Evolutionary conservation across 2,888 invertebrate species (phyloP).

Genomic region (Petrolisthes cinctipes): DNA sequence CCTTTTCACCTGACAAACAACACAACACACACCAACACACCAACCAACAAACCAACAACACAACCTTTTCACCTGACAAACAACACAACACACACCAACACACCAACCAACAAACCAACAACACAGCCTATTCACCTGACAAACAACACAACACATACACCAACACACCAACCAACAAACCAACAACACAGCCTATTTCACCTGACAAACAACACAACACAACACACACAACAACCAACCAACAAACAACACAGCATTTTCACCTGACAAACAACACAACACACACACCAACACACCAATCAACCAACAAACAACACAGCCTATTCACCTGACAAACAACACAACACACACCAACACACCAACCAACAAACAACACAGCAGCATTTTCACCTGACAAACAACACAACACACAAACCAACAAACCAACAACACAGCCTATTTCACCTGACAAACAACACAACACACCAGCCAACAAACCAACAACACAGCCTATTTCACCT

Average conservation of each 20-base stretch:
- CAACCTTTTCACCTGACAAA: too few species aligned
- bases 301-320: not conserved
- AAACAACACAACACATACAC: too few species aligned
- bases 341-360: not conserved
- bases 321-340: not conserved
- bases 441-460: too few species aligned
- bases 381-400: slow-evolving; percentile 24
- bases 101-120: not conserved
- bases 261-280: too few species aligned
- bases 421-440: too few species aligned
- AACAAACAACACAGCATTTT: not conserved
- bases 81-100: too few species aligned
- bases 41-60: too few species aligned
- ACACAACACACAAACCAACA: too few species aligned
- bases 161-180: not conserved
- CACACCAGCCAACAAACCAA: not conserved
- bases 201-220: not conserved
- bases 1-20: not conserved
- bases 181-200: not conserved
- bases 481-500: too few species aligned
- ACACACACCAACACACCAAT: too few species aligned
- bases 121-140: too few species aligned
- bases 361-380: not conserved
- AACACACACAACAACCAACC: not conserved
- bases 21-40: too few species aligned